Conservation (phyloP, 2,888 invertebrate species). For the Nebria brevicollis region DNA sequence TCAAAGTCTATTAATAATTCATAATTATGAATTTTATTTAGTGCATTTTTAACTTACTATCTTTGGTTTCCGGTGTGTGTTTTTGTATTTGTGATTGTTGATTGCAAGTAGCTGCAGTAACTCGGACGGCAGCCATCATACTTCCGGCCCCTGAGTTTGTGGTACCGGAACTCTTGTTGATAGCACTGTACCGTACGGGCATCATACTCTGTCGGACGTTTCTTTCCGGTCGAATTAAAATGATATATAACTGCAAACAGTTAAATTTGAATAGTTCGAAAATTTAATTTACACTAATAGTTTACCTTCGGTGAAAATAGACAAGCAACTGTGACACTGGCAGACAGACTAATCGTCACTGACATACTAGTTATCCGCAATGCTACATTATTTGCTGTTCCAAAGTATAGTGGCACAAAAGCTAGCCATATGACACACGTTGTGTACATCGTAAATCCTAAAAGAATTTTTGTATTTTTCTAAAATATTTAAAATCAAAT, state of each 20-base stretch:
- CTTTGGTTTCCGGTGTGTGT: conserved; percentile 64
- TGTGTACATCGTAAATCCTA: conserved; percentile 98
- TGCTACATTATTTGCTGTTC: conserved; percentile 92
- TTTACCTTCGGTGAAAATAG: conserved; percentile 91
- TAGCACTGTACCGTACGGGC: conserved; percentile 74
- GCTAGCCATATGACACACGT: conserved; percentile 98
- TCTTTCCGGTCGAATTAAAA: conserved; percentile 86
- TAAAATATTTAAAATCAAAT: not conserved
- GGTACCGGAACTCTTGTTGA: conserved; percentile 70
- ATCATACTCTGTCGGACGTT: conserved; percentile 90
- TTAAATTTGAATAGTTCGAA: not conserved
- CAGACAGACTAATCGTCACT: conserved; percentile 93
- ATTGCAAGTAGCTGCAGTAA: conserved; percentile 74
- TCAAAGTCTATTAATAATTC: no score
- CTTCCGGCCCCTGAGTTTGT: conserved; percentile 69
- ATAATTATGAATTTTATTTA: no score
- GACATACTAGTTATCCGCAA: conserved; percentile 95
- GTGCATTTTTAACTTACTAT: conserved; percentile 15
- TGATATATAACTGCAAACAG: conserved; percentile 80
- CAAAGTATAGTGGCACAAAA: conserved; percentile 96
- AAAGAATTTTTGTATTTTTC: not conserved
- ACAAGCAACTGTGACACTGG: conserved; percentile 92
- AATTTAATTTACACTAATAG: not conserved
- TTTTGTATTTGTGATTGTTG: conserved; percentile 74
- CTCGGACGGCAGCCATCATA: conserved; percentile 75